phyloP scores from a whole-genome alignment of 2,797 vertebrate genomes.

The Distichodus sexfasciatus region DNA sequence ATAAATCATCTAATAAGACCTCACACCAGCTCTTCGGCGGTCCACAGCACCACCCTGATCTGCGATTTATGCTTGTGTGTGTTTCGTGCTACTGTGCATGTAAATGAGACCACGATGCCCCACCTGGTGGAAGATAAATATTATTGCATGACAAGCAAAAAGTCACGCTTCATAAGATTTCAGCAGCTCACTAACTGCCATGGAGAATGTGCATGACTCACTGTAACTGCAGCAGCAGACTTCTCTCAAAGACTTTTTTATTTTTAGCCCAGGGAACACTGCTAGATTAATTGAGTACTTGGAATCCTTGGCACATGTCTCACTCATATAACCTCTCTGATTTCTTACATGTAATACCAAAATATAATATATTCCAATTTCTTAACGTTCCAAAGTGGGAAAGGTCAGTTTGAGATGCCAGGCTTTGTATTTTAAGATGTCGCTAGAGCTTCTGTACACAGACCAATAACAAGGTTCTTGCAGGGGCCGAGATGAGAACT shows the following conservation, averaged over 20 bases:
- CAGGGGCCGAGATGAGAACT: too few species aligned
- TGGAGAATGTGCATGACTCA: constrained; percentile 50
- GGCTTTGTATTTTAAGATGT: too few species aligned
- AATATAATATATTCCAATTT: too few species aligned
- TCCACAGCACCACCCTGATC: neutral
- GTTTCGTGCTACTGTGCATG: neutral
- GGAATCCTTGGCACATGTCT: constrained; percentile 8
- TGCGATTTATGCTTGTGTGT: neutral
- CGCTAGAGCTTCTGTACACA: too few species aligned
- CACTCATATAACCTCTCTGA: neutral
- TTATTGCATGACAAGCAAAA: constrained; percentile 17
- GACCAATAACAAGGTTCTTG: too few species aligned
- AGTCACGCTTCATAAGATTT: constrained; percentile 31
- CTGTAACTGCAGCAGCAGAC: constrained; percentile 22
- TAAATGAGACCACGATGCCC: neutral
- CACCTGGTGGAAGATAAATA: constrained; percentile 21
- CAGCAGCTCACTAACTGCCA: constrained; percentile 32
- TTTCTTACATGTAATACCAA: neutral
- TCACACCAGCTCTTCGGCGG: neutral
- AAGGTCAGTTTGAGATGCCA: too few species aligned
- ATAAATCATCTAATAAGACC: neutral
- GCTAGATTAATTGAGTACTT: constrained; percentile 41
- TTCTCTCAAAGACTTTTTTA: constrained; percentile 37
- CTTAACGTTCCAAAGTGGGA: too few species aligned
- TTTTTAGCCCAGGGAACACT: constrained; percentile 39